These are phyloP conservation scores for Epicauta chinensis DNA, from an alignment of 1,140 invertebrate genomes.

Conservation along the genomic window DNA sequence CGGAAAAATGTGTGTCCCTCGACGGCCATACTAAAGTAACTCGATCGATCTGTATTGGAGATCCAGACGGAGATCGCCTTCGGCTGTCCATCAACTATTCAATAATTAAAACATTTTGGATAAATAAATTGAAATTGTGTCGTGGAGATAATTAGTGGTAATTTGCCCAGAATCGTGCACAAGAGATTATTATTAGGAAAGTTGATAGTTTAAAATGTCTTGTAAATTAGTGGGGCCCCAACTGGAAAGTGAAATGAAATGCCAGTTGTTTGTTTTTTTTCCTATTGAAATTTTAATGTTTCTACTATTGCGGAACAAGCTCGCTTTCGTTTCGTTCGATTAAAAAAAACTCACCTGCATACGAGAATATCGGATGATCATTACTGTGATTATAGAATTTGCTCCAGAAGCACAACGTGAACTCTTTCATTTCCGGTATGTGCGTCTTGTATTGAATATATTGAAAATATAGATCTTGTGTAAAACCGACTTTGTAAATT, in stretches of 20 bases:
- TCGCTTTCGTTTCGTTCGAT: not conserved
- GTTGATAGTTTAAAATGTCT: too few relatives aligned
- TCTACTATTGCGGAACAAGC: too few relatives aligned
- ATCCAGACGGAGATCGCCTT: conserved; percentile 70
- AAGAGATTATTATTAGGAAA: too few relatives aligned
- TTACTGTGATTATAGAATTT: conserved; percentile 73
- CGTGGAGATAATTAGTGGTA: too few relatives aligned
- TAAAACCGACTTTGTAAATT: conserved; percentile 58
- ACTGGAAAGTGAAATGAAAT: too few relatives aligned
- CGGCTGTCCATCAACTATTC: conserved; percentile 60
- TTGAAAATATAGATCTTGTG: conserved; percentile 63
- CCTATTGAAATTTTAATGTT: too few relatives aligned
- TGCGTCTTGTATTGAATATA: conserved; percentile 62
- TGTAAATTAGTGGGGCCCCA: too few relatives aligned
- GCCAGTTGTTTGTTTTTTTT: too few relatives aligned
- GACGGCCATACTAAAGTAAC: conserved; percentile 72
- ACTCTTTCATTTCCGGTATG: conserved; percentile 69
- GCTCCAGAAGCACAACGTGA: conserved; percentile 73
- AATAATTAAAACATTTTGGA: not conserved
- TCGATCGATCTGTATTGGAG: conserved; percentile 67
- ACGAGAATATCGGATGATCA: conserved; percentile 75
- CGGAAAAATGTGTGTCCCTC: conserved; percentile 74
- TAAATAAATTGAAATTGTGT: too few relatives aligned
- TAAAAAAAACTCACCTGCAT: conserved; percentile 57
- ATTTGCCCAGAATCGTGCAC: too few relatives aligned